A percentile compares a stretch with the other conserved stretches of the same genome.
These are phyloP conservation scores for Tadarida brasiliensis DNA, from an alignment of 2,797 vertebrate genomes.

Conservation along the genomic window DNA sequence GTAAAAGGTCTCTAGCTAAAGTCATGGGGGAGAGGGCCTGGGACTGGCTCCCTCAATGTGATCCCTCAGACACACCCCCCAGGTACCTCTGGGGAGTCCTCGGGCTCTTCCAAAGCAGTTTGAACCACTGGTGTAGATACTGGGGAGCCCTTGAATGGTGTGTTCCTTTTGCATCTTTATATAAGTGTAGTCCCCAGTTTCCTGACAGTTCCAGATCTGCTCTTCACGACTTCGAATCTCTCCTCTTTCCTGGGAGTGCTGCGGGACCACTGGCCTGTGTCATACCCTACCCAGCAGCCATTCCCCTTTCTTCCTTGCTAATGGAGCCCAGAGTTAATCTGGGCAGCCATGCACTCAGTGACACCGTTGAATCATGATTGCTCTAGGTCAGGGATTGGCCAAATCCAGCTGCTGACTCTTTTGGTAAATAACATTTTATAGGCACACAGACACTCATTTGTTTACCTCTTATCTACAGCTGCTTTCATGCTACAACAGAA, in stretches of 20 bases:
- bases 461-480: not conserved
- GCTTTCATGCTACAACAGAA: not conserved
- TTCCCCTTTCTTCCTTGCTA: not conserved
- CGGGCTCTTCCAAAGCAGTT: not conserved
- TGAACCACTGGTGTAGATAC: not conserved
- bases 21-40: accelerated
- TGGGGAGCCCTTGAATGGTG: accelerated
- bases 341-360: not conserved
- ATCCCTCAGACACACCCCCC: accelerated
- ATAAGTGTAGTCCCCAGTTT: not conserved
- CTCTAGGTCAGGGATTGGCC: not conserved
- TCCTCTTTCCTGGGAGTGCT: not conserved
- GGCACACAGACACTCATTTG: not conserved
- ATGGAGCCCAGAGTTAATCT: not conserved
- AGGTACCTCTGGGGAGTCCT: not conserved
- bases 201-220: not conserved
- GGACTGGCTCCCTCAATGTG: too few species aligned
- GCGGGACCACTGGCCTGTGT: not conserved
- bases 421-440: conserved; percentile 30
- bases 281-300: not conserved
- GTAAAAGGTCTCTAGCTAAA: not conserved
- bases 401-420: not conserved
- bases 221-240: not conserved
- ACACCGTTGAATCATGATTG: not conserved
- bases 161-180: not conserved